Base-by-base conservation (phyloP, 2,797 vertebrate genomes). In the Meriones psammophilus region DNA sequence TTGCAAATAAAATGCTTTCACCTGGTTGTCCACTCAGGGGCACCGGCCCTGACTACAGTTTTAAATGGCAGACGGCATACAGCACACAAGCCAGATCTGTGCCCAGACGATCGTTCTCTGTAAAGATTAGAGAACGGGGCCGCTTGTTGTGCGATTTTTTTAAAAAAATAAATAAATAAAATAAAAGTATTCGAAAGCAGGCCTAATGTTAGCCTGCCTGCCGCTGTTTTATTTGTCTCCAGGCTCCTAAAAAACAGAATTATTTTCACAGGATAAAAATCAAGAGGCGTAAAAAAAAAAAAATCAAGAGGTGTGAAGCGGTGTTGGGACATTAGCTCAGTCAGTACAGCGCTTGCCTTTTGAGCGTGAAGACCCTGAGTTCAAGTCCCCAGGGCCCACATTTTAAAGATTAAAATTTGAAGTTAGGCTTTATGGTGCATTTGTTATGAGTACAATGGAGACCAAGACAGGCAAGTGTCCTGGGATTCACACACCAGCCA, bases 181-280 rank as follows among this genome's bases (percentile, higher is more conserved):
- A 56, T 50, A 5, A 13, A 13, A n/a, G 36, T 46, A 20, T 42
- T 91, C 36, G 62, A 33, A 89, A 56, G 86, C 85, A 73, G n/a
- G 33, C 28, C 46, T 1, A 1, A 58, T 33, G 68, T 50, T 68
- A 85, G 83, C 42, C 62, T 68, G 30, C 9, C 5, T 50, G 42
- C 18, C 30, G 4, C n/a, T 77, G 17, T 50, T 89, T 50, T 30
- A 24, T 58, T 79, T 79, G 74, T 83, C 39, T 92, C 77, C 54
- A 24, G 26, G 46, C 58, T 36, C 84, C 73, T 69, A 36, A 58
- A 30, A 30, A 46, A 39, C 64, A 54, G 33, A 30, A n/a, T 86
- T 89, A 89, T 46, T 62, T 91, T 50, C 13, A 71, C 54, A 69
- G 77, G 36, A 95, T 89, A 89, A 83, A 89, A 97, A 74, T 68